A percentile compares a stretch with the other conserved stretches of the same genome.
These are phyloP conservation scores for Pogona vitticeps DNA, from an alignment of 2,113 vertebrate species.

Conservation along the genomic window DNA sequence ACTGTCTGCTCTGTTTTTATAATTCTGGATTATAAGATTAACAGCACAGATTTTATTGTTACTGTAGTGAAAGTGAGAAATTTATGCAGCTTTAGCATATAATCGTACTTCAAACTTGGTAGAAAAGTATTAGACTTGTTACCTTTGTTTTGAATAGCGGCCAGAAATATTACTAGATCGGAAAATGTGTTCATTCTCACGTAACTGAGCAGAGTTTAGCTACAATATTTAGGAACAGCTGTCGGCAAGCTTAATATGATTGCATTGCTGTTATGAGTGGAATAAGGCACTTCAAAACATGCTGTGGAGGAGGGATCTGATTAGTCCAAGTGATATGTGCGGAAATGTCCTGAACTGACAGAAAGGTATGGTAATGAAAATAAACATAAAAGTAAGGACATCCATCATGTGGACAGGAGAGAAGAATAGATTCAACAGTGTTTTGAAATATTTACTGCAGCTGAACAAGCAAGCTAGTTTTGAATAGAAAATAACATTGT, in stretches of 20 bases:
- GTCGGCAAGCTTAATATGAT: not conserved
- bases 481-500: not conserved
- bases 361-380: constrained; percentile 13
- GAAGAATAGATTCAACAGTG: not conserved
- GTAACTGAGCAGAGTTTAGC: rapidly evolving
- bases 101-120: constrained; percentile 42
- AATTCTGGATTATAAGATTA: not conserved
- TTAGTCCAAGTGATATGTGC: constrained; percentile 11
- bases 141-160: constrained; percentile 16
- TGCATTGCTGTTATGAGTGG: constrained; percentile 5
- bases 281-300: constrained; percentile 25
- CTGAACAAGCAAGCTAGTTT: not conserved
- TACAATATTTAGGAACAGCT: constrained; percentile 26
- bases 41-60: too few species aligned
- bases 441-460: not conserved
- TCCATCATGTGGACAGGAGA: not conserved
- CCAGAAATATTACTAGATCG: constrained; percentile 7
- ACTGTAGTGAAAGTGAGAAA: not conserved
- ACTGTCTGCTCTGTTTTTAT: not conserved
- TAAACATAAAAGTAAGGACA: constrained; percentile 15
- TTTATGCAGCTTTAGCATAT: constrained; percentile 44
- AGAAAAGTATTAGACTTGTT: constrained; percentile 40
- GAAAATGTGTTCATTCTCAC: rapidly evolving
- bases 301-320: not conserved
- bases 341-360: constrained; percentile 42